phyloP scores from a whole-genome alignment of 2,888 invertebrate genomes.

The Anticlea derivata region DNA sequence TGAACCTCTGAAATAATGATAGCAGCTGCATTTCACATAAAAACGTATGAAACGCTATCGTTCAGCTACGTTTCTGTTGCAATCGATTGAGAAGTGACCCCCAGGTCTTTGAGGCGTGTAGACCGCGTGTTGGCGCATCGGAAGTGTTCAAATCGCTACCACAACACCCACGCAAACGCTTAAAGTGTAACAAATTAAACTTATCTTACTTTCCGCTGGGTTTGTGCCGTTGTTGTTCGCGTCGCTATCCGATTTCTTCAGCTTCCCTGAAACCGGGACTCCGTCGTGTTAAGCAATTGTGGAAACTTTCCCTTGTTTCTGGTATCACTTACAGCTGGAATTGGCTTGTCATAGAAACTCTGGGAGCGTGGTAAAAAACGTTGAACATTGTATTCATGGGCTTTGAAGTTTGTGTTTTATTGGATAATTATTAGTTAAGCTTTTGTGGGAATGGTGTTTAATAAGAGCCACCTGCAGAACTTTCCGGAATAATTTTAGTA shows the following conservation, averaged over 20 bases:
- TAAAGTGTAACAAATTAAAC: slow-evolving; percentile 47
- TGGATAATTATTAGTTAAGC: too few species aligned
- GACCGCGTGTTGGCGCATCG: too few species aligned
- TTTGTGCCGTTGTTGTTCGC: slow-evolving; percentile 45
- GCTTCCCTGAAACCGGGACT: slow-evolving; percentile 45
- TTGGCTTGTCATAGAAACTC: not conserved
- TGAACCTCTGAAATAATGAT: too few species aligned
- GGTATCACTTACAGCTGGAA: not conserved
- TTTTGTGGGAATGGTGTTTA: too few species aligned
- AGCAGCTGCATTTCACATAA: too few species aligned
- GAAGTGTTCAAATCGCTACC: not conserved
- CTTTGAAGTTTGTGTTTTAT: slow-evolving; percentile 8
- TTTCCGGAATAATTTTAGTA: too few species aligned
- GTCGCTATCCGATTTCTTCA: slow-evolving; percentile 40
- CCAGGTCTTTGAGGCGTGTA: too few species aligned
- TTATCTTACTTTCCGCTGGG: slow-evolving; percentile 50
- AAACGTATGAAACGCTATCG: too few species aligned
- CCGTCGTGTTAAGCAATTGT: slow-evolving; percentile 10
- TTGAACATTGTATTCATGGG: slow-evolving; percentile 8
- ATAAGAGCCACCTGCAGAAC: too few species aligned
- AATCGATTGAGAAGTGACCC: too few species aligned
- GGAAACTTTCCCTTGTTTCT: not conserved
- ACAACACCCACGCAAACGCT: not conserved
- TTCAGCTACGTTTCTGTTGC: too few species aligned
- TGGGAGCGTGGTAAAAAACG: not conserved